phyloP scores from a whole-genome alignment of 2,888 invertebrate species.

The Isotomurus palustris region DNA sequence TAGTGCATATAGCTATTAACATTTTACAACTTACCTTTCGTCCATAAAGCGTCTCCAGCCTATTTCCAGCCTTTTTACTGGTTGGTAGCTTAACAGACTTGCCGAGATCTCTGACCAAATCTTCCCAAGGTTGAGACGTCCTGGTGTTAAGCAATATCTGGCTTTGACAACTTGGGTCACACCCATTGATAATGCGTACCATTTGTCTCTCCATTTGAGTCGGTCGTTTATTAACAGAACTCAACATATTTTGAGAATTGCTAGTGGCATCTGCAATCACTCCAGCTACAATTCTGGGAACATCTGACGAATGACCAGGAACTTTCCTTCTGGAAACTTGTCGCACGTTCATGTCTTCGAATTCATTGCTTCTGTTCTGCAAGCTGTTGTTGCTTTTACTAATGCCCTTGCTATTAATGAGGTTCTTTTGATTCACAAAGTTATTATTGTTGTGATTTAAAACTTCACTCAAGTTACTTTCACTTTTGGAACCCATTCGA shows the following conservation, averaged over 20 bases:
- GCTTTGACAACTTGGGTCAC: constrained; percentile 85
- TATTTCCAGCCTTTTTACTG: constrained; percentile 63
- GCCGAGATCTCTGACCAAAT: constrained; percentile 86
- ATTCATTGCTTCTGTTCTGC: neutral
- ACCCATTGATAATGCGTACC: constrained; percentile 88
- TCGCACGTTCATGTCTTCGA: neutral
- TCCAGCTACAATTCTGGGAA: constrained; percentile 30
- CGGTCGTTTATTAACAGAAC: too few species aligned
- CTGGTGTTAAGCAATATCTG: constrained; percentile 85
- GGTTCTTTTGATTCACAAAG: too few species aligned
- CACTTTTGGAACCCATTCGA: neutral
- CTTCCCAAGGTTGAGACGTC: constrained; percentile 90
- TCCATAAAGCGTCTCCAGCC: constrained; percentile 86
- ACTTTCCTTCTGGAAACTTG: constrained; percentile 7
- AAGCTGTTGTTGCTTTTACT: constrained; percentile 8
- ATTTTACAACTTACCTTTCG: constrained; percentile 88
- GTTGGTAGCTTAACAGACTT: constrained; percentile 67
- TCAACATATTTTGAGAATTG: neutral
- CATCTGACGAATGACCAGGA: constrained; percentile 16
- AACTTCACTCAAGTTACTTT: neutral
- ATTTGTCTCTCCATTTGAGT: constrained; percentile 68
- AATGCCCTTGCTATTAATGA: constrained; percentile 49
- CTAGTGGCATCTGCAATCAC: constrained; percentile 27
- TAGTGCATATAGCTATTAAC: too few species aligned
- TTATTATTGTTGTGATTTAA: too few species aligned